Percentiles rank a stretch among this genome's conserved stretches.
phyloP scores from a whole-genome alignment of 92 coral and sea anemone genomes.

The Diadumene lineata region DNA sequence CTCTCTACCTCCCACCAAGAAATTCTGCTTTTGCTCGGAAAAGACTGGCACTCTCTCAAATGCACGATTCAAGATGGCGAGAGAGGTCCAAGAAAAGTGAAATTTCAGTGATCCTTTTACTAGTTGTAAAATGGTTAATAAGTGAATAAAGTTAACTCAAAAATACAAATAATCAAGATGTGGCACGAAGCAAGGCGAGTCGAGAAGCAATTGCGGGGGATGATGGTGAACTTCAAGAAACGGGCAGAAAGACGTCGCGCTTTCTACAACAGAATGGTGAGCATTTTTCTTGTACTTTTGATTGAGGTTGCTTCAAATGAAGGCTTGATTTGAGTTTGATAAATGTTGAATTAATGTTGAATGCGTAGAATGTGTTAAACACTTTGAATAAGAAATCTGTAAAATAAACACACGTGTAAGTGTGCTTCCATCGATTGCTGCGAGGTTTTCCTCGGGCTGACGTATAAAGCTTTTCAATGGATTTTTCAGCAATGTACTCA shows the following conservation, averaged over 20 bases:
- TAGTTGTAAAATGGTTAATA: not conserved
- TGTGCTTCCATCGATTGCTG: no score
- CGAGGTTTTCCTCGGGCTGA: no score
- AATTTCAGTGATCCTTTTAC: no score
- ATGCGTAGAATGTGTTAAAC: not conserved
- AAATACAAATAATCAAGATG: constrained; percentile 46
- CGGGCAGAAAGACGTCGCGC: constrained; percentile 94
- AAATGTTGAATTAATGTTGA: not conserved
- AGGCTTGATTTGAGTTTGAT: not conserved
- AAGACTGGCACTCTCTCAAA: not conserved
- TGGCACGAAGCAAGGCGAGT: constrained; percentile 99
- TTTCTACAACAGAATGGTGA: constrained; percentile 91
- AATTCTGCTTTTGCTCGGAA: not conserved
- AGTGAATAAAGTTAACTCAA: not conserved
- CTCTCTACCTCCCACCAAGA: not conserved
- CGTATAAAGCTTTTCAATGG: no score
- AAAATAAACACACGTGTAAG: not conserved
- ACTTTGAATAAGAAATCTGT: not conserved
- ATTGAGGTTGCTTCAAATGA: not conserved
- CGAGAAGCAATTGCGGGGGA: constrained; percentile 89
- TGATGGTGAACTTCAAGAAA: constrained; percentile 95
- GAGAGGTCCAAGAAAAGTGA: no score
- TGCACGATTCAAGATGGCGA: no score
- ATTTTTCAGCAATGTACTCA: no score
- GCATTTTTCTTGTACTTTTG: not conserved